Conservation (phyloP, 2,113 vertebrate species). For the Eurystomus gularis region DNA sequence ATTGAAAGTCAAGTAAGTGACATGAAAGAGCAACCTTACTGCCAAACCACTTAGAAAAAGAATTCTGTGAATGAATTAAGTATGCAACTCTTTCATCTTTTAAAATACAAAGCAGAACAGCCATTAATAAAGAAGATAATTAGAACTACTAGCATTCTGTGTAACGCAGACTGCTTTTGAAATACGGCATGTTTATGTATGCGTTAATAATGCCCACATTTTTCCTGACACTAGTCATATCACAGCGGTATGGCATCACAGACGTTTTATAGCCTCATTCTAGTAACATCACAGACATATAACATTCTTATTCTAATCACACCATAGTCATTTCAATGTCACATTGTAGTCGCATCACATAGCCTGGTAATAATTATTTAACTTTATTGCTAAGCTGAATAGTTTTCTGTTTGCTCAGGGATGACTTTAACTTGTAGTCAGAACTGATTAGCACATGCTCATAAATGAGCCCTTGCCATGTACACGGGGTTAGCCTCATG, state of each 20-base stretch:
- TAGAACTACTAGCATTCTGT: conserved; percentile 38
- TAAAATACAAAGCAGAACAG: conserved; percentile 38
- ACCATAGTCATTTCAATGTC: conserved; percentile 72
- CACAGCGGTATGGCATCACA: conserved; percentile 46
- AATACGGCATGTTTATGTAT: conserved; percentile 53
- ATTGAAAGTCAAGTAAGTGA: conserved; percentile 42
- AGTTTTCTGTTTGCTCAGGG: conserved; percentile 72
- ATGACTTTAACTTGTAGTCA: conserved; percentile 66
- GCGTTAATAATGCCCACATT: conserved; percentile 66
- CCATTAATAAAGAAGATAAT: conserved; percentile 64
- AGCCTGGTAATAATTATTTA: conserved; percentile 75
- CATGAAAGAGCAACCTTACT: conserved; percentile 28
- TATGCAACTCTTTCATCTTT: conserved; percentile 21
- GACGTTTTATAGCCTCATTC: conserved; percentile 63
- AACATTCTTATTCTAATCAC: conserved; percentile 72
- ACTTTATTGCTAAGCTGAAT: conserved; percentile 70
- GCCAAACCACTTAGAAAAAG: conserved; percentile 25
- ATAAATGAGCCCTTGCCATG: conserved; percentile 55
- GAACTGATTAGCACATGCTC: conserved; percentile 52
- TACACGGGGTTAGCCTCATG: conserved; percentile 20
- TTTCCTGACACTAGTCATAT: conserved; percentile 57
- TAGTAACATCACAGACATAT: conserved; percentile 32
- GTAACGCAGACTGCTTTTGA: conserved; percentile 44
- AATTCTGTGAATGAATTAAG: conserved; percentile 48
- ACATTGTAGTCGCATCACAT: conserved; percentile 68